These are phyloP conservation scores for Platalea minor DNA, from an alignment of 2,797 vertebrate species.

Conservation along the genomic window DNA sequence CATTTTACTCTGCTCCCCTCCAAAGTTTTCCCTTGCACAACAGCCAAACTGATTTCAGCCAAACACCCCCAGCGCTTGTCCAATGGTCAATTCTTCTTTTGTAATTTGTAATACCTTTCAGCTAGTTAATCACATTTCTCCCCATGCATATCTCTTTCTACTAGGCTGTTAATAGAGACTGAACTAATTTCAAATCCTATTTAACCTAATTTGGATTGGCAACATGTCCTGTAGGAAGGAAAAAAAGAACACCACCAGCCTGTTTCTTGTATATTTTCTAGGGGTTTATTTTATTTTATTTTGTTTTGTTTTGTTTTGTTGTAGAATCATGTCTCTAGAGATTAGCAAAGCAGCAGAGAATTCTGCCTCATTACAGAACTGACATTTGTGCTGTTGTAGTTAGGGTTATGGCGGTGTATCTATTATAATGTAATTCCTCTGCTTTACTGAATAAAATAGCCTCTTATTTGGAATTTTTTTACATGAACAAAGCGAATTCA, in stretches of 20 bases:
- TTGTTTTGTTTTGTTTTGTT: not conserved
- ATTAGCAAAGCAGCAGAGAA: conserved; percentile 15
- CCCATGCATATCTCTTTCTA: conserved; percentile 22
- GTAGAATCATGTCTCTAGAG: not conserved
- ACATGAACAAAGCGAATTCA: not conserved
- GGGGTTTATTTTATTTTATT: not conserved
- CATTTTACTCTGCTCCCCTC: not conserved
- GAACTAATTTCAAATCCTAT: conserved; percentile 48
- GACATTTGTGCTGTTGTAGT: not conserved
- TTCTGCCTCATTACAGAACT: conserved; percentile 34
- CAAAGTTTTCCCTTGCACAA: not conserved
- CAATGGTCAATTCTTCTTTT: not conserved
- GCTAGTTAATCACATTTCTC: conserved; percentile 4
- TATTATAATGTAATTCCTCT: not conserved
- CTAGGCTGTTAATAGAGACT: conserved; percentile 2
- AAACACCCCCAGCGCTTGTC: not conserved
- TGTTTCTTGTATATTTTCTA: not conserved
- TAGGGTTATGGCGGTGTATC: conserved; percentile 10
- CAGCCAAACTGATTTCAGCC: not conserved
- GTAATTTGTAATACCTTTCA: conserved; percentile 10
- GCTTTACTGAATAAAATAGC: not conserved
- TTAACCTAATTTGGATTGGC: conserved; percentile 24
- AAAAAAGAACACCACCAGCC: not conserved
- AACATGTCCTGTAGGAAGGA: not conserved
- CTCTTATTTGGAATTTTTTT: not conserved